phyloP scores from a whole-genome alignment of 2,888 invertebrate species.

The Cetonia aurata region DNA sequence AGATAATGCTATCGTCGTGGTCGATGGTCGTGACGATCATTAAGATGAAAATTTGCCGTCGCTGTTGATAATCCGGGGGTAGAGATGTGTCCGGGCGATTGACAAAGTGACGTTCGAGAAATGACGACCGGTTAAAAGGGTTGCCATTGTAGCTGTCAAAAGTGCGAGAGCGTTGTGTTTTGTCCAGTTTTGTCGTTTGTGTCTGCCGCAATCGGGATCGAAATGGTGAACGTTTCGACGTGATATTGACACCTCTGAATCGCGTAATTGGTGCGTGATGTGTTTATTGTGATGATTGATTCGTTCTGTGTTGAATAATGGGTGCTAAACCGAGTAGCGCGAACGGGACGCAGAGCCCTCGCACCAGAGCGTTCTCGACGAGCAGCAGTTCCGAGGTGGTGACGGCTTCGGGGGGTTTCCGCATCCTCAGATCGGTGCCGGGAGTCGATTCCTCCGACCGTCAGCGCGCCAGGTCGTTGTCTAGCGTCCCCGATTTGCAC shows the following conservation, averaged over 20 bases:
- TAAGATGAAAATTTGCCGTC: conserved; percentile 44
- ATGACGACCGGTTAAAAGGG: conserved; percentile 10
- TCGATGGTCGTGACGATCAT: conserved; percentile 51
- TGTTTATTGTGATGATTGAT: too few species aligned
- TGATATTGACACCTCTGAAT: conserved; percentile 3
- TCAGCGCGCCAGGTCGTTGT: conserved; percentile 85
- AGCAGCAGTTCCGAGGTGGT: conserved; percentile 78
- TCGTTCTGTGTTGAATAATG: conserved; percentile 67
- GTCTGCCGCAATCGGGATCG: background rate
- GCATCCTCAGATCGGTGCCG: conserved; percentile 78
- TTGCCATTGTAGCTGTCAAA: conserved; percentile 11
- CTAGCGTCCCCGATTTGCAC: conserved; percentile 84
- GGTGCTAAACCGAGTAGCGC: conserved; percentile 88
- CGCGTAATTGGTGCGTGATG: too few species aligned
- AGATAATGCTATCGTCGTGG: conserved; percentile 3
- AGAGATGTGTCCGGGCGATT: background rate
- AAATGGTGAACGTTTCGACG: background rate
- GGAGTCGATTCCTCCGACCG: conserved; percentile 82
- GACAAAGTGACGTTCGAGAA: background rate
- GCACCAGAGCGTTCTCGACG: conserved; percentile 80
- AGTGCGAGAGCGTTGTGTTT: background rate
- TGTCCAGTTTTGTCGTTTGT: background rate
- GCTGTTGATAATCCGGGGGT: background rate
- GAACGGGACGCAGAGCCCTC: conserved; percentile 80
- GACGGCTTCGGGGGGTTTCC: conserved; percentile 74